Evolutionary conservation across 2,113 vertebrate genomes (phyloP), one percentile per base, ranked within the genome.

Genomic region (Pardalotus punctatus): DNA sequence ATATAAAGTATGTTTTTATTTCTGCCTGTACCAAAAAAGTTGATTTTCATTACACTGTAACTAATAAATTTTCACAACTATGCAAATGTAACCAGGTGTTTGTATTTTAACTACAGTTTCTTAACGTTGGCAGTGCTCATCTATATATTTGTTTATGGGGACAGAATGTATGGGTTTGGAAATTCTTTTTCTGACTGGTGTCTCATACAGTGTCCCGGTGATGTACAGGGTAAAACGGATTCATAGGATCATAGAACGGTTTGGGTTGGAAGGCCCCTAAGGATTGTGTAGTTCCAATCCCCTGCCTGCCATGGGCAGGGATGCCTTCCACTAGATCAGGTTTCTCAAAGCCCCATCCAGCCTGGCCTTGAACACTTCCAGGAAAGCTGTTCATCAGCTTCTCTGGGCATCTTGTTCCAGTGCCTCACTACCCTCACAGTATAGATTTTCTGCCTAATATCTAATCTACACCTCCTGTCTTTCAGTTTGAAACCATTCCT

Each of bases 11-110:
- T 89, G 93, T 96, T 97, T 96, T 97, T 96, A 96, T 35, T 96
- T 96, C 80, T 90, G 90, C 90, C 86, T 97, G 88, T 97, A 96
- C 88, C 95, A 96, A 96, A 83, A 93, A 80, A 69, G 64, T 81
- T 87, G 60, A 84, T 91, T 95, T 95, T 92, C 92, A 84, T 91
- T 78, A 95, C 90, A 94, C 79, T 91, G 96, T 96, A 94, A 95
- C 90, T 93, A 97, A 97, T 97, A 97, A 96, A 97, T 95, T 81
- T 97, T 96, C 97, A 94, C 90, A 92, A 93, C 86, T 91, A 85
- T 96, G 94, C 84, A 95, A 96, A 87, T 84, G 33, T 88, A 88
- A 94, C 28, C 33, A 77, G 85, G 85, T 56, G 83, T 92, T 79
- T 79, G 61, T 53, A 72, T 94, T 86, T 82, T 81, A 92, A 64